These are phyloP conservation scores for Plagodis dolabraria DNA, from an alignment of 2,888 invertebrate genomes.

Conservation along the genomic window DNA sequence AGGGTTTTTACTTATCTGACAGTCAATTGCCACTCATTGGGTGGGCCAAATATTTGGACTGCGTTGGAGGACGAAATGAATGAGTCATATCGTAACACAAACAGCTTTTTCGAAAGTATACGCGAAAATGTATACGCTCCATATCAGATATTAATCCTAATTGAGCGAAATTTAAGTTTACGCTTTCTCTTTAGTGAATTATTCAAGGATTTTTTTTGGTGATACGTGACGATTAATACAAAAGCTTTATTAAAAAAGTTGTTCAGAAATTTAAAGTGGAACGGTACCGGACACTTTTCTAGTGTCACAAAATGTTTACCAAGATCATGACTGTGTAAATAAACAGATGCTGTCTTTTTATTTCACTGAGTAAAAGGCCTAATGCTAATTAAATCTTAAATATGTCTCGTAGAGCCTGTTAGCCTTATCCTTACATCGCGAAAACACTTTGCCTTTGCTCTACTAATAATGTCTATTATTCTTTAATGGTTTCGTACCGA, in stretches of 20 bases:
- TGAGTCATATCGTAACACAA: slow-evolving; percentile 13
- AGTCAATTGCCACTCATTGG: slow-evolving; percentile 6
- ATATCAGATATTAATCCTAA: slow-evolving; percentile 15
- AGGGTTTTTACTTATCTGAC: slow-evolving; percentile 11
- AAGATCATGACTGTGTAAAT: too few species aligned
- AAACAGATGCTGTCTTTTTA: neutral
- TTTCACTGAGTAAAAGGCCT: slow-evolving; percentile 9
- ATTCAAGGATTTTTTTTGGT: neutral
- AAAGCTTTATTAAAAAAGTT: neutral
- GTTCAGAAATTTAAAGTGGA: too few species aligned
- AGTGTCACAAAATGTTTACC: too few species aligned
- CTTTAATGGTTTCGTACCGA: slow-evolving; percentile 7
- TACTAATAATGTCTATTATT: slow-evolving; percentile 28
- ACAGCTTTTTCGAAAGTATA: slow-evolving; percentile 19
- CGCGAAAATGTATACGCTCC: slow-evolving; percentile 24
- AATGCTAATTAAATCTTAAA: slow-evolving; percentile 25
- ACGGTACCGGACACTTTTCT: too few species aligned
- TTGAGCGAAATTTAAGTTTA: slow-evolving; percentile 13
- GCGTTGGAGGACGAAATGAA: slow-evolving; percentile 13
- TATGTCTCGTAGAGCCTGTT: slow-evolving; percentile 20
- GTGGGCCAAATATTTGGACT: slow-evolving; percentile 18
- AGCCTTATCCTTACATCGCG: slow-evolving; percentile 25
- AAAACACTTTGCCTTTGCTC: slow-evolving; percentile 26
- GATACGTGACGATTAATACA: neutral
- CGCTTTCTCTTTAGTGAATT: slow-evolving; percentile 21